phyloP scores from a whole-genome alignment of 2,888 invertebrate species.

The Lithophane leautieri region DNA sequence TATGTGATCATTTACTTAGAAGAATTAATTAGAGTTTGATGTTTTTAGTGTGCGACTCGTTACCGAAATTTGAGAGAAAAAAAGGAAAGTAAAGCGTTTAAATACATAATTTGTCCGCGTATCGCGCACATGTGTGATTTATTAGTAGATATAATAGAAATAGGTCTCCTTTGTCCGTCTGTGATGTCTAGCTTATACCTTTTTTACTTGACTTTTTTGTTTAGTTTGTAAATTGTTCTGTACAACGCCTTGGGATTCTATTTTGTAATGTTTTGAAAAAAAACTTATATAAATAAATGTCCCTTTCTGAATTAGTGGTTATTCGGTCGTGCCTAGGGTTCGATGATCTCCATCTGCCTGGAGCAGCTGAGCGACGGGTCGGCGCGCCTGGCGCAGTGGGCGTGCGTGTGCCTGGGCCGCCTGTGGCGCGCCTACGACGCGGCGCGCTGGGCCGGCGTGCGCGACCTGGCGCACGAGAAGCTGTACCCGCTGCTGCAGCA shows the following conservation, averaged over 20 bases:
- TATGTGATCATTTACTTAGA: conserved; percentile 41
- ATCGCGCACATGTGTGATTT: neutral
- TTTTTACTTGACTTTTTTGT: no score
- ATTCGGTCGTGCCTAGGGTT: conserved; percentile 90
- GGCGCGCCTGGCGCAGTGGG: conserved; percentile 95
- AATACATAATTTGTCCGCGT: neutral
- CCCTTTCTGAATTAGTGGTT: neutral
- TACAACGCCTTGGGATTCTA: no score
- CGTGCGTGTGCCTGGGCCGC: conserved; percentile 97
- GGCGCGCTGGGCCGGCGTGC: conserved; percentile 97
- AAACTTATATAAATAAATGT: no score
- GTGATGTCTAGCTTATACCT: no score
- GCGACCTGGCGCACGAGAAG: conserved; percentile 99
- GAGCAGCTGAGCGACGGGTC: conserved; percentile 94
- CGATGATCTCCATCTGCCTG: conserved; percentile 97
- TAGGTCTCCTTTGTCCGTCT: no score
- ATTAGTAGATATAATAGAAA: no score
- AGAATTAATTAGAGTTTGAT: no score
- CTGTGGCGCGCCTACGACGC: conserved; percentile 96
- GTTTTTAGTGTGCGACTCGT: neutral
- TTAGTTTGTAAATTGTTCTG: no score
- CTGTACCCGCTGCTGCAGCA: conserved; percentile 95
- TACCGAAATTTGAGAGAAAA: no score
- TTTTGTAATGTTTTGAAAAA: no score
- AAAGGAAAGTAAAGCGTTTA: neutral